These are phyloP conservation scores for Rutpela maculata DNA, from an alignment of 2,888 invertebrate genomes.

Conservation along the genomic window DNA sequence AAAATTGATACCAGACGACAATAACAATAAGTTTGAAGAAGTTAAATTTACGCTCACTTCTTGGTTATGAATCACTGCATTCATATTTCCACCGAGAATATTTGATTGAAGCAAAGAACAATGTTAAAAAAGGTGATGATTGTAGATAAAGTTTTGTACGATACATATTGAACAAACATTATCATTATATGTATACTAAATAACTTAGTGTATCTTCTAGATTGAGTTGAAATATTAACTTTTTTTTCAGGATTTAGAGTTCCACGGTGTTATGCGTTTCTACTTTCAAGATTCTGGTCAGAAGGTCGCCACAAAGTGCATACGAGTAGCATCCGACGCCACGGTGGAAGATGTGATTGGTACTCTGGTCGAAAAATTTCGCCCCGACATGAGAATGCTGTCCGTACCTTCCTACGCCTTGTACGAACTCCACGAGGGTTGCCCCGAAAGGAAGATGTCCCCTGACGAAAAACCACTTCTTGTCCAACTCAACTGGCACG, in stretches of 20 bases:
- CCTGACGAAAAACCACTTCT: constrained; percentile 95
- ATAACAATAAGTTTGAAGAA: too few relatives aligned
- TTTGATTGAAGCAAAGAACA: too few relatives aligned
- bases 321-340: constrained; percentile 97
- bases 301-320: constrained; percentile 99
- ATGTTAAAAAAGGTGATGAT: too few relatives aligned
- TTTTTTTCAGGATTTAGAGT: constrained; percentile 91
- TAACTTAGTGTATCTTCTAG: too few relatives aligned
- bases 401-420: constrained; percentile 85
- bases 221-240: too few relatives aligned
- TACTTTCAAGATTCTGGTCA: constrained; percentile 99
- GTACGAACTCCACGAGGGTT: constrained; percentile 82
- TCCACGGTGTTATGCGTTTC: constrained; percentile 99
- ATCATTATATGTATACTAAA: too few relatives aligned
- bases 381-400: constrained; percentile 98
- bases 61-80: too few relatives aligned
- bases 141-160: too few relatives aligned
- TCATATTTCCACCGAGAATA: too few relatives aligned
- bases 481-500: constrained; percentile 99
- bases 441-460: constrained; percentile 90
- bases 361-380: constrained; percentile 98
- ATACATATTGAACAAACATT: too few relatives aligned
- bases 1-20: too few relatives aligned
- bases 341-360: constrained; percentile 97
- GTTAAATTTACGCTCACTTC: too few relatives aligned